Percentiles rank a stretch among this genome's conserved stretches.
Evolutionary conservation across 2,888 invertebrate species (phyloP).

Genomic region (Athalia circularis): DNA sequence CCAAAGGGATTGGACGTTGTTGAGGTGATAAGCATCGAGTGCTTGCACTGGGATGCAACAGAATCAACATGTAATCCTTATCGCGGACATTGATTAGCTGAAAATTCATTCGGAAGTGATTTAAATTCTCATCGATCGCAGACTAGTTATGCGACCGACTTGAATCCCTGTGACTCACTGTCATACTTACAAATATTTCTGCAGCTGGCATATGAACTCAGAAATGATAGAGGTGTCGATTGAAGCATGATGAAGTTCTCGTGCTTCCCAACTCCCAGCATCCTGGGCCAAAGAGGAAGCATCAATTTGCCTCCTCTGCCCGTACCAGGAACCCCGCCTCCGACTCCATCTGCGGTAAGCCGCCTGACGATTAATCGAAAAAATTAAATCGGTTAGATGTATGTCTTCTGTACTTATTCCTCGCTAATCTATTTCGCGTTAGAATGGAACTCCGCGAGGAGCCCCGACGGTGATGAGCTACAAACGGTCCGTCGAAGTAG

Average conservation of each 20-base stretch:
- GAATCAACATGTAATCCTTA: too few relatives aligned
- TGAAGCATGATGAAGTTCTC: conserved; percentile 66
- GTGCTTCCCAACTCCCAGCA: conserved; percentile 67
- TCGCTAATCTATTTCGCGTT: neutral
- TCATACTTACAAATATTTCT: conserved; percentile 1
- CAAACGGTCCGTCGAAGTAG: conserved; percentile 62
- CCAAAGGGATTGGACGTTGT: too few relatives aligned
- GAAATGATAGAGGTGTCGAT: neutral
- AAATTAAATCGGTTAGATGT: neutral
- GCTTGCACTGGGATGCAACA: too few relatives aligned
- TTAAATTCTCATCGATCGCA: neutral
- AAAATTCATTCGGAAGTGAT: neutral
- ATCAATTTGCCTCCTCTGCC: conserved; percentile 66
- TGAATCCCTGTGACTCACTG: neutral
- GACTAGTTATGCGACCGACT: neutral
- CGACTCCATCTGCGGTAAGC: conserved; percentile 13
- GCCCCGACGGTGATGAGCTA: conserved; percentile 63
- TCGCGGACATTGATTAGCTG: neutral
- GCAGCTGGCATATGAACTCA: neutral
- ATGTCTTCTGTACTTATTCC: neutral
- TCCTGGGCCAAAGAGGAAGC: conserved; percentile 68
- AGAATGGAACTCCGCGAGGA: conserved; percentile 61
- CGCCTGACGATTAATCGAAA: neutral
- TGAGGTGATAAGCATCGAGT: too few relatives aligned
- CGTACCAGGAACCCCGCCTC: conserved; percentile 40